Base-by-base conservation (phyloP, 2,888 invertebrate species). In the Microctonus brassicae region DNA sequence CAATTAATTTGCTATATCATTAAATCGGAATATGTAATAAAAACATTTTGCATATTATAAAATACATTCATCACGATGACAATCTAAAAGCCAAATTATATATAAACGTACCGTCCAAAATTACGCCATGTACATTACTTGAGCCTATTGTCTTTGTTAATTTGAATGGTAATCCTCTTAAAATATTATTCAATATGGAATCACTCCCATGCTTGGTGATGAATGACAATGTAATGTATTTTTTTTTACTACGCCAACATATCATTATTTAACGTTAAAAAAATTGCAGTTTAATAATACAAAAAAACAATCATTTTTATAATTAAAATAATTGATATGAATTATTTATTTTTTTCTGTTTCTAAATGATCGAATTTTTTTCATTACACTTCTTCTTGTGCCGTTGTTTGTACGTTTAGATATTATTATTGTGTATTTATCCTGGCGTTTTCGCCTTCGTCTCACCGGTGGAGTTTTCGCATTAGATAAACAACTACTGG, bases 401-500 rank as follows among this genome's bases (percentile, higher is more conserved):
- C 22, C 22, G 34, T n/a, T 55, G 13, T 47, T 64, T 47, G 65
- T 36, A 9, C n/a, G 1, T 34, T 22, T 47, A 3, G 36, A 55
- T 0, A 13, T 10, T 1, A 9, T 34, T 5, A n/a, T 17, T 13
- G 47, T 4, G 22, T 24, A 20, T 9, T 36, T 52, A 5, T 58
- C 52, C 11, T 36, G 22, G 26, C 26, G 39, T 33, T 47, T 61
- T 39, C 29, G 26, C 39, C 60, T 58, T 26, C 53, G 57, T 65
- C 39, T 52, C 1, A 26, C 20, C 24, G 17, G 52, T n/a, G 42
- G 29, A 22, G 13, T 62, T n/a, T 22, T 58, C 7, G 29, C 52
- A 17, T 17, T 60, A 9, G 60, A 52, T 5, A 20, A 1, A 34
- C 17, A 33, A n/a, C 47, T 61, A 29, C 81, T 82, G 22, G 84